Evolutionary conservation across 2,113 vertebrate species (phyloP).

Genomic region (Donacobius atricapilla): DNA sequence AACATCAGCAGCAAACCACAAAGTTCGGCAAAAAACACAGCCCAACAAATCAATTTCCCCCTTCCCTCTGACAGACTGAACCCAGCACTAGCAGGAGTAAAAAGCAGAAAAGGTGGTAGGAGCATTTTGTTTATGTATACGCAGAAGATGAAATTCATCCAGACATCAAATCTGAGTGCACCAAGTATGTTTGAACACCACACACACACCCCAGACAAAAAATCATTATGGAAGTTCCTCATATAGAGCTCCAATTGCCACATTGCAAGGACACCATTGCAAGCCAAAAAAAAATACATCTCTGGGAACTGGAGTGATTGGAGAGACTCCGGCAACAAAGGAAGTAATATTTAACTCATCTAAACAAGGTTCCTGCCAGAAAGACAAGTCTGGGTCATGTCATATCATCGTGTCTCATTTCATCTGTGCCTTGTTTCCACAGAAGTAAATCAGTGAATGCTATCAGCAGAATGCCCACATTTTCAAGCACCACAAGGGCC

Average conservation of each 20-base stretch:
- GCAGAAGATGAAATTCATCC: background rate
- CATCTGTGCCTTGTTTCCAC: background rate
- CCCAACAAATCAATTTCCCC: background rate
- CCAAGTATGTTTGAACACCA: background rate
- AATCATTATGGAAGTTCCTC: background rate
- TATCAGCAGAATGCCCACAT: conserved; percentile 38
- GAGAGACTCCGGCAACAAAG: background rate
- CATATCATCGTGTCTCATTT: background rate
- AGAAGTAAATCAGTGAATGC: background rate
- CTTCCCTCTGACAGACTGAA: background rate
- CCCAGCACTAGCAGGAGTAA: background rate
- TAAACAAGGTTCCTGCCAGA: conserved; percentile 3
- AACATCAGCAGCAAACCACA: background rate
- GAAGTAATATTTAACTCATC: conserved; percentile 49
- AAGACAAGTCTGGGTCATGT: conserved; percentile 17
- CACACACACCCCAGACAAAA: background rate
- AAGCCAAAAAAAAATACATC: background rate
- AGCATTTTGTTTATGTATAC: background rate
- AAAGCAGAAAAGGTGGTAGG: background rate
- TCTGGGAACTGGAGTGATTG: background rate
- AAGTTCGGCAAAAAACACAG: background rate
- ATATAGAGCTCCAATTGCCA: background rate
- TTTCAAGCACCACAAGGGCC: conserved; percentile 10
- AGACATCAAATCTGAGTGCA: background rate
- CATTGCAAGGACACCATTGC: background rate